A percentile compares a stretch with the other conserved stretches of the same genome.
Evolutionary conservation across 2,797 vertebrate species (phyloP).

Genomic region (Sebastes melanostomus): DNA sequence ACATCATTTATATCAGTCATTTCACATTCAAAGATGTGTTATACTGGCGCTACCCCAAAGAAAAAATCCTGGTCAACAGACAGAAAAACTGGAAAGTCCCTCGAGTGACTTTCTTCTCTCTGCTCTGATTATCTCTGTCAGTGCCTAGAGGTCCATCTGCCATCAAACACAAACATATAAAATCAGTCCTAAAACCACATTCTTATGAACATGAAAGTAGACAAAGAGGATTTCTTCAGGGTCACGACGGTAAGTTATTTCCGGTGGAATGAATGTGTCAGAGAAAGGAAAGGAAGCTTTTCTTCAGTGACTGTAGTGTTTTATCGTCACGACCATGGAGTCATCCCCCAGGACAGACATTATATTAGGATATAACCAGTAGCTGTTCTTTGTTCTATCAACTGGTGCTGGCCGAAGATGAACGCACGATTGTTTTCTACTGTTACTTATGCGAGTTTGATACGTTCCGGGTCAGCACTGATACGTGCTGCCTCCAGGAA

Average conservation of each 20-base stretch:
- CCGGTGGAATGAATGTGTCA: slow-evolving; percentile 5
- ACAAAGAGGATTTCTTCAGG: slow-evolving; percentile 17
- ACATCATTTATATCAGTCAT: neutral
- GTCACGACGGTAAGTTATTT: slow-evolving; percentile 20
- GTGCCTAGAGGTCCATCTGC: slow-evolving; percentile 48
- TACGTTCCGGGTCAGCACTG: neutral
- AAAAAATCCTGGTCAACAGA: slow-evolving; percentile 13
- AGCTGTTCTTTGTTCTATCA: neutral
- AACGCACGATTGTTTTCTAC: too few species aligned
- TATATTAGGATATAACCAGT: neutral
- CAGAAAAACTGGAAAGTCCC: slow-evolving; percentile 7
- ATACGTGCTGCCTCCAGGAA: neutral
- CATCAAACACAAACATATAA: slow-evolving; percentile 18
- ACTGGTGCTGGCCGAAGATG: too few species aligned
- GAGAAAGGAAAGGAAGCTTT: slow-evolving; percentile 1
- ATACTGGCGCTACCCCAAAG: neutral
- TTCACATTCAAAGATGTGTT: neutral
- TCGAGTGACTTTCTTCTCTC: slow-evolving; percentile 33
- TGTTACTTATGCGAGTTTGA: neutral
- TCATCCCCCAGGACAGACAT: neutral
- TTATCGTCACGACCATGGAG: neutral
- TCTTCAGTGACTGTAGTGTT: neutral
- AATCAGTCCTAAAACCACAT: slow-evolving; percentile 24
- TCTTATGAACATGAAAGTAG: slow-evolving; percentile 13
- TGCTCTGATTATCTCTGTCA: slow-evolving; percentile 52